A percentile compares a stretch with the other conserved stretches of the same genome.
phyloP scores from a whole-genome alignment of 2,797 vertebrate species.

The Nyctalus aviator region DNA sequence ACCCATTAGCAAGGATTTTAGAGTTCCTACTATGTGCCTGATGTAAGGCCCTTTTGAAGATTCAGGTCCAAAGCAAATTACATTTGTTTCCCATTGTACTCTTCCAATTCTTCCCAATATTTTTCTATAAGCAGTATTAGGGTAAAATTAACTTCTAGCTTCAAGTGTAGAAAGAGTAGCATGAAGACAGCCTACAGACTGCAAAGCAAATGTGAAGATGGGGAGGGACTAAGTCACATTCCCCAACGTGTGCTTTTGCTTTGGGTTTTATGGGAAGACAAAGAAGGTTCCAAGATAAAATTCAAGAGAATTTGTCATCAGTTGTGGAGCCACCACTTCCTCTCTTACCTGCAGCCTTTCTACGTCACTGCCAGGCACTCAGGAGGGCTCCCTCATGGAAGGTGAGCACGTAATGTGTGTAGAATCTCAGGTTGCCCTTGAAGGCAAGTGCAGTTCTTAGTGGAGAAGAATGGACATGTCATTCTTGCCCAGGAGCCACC shows the following conservation, averaged over 20 bases:
- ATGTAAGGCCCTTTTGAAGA: neutral
- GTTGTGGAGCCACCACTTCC: neutral
- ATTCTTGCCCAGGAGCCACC: neutral
- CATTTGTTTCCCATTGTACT: neutral
- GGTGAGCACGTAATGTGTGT: neutral
- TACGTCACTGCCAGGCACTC: neutral
- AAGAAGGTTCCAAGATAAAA: neutral
- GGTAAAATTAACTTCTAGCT: neutral
- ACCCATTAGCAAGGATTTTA: neutral
- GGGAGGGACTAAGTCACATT: neutral
- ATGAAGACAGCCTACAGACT: neutral
- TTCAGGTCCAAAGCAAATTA: neutral
- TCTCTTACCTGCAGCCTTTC: neutral
- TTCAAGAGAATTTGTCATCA: neutral
- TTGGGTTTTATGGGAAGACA: neutral
- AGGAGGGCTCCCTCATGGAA: neutral
- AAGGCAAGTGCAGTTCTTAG: neutral
- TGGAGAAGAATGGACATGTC: neutral
- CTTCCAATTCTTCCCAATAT: neutral
- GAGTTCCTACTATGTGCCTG: constrained; percentile 26
- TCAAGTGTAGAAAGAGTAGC: neutral
- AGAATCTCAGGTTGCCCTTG: neutral
- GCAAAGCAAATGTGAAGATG: neutral
- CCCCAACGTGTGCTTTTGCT: neutral
- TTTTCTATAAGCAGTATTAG: neutral